Evolutionary conservation across 1,140 invertebrate genomes (phyloP).

Genomic region (Ceratosolen fusciceps): DNA sequence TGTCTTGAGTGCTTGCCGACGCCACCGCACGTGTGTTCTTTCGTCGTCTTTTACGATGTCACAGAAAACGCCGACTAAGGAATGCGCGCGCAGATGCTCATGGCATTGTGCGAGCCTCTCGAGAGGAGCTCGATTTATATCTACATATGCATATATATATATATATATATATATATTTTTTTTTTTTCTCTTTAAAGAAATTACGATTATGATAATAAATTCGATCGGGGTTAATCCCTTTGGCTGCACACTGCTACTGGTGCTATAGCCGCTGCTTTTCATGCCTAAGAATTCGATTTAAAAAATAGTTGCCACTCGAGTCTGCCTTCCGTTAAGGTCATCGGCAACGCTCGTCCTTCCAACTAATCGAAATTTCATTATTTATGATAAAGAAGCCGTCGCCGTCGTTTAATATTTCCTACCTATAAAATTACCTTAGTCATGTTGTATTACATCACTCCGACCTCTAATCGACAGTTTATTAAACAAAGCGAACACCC

Average conservation of each 20-base stretch:
- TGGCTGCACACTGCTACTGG: neutral
- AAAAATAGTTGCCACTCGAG: neutral
- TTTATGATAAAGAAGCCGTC: too few relatives aligned
- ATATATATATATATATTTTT: too few relatives aligned
- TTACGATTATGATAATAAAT: neutral
- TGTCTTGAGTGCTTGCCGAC: slow-evolving; percentile 9
- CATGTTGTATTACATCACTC: too few relatives aligned
- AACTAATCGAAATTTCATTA: neutral
- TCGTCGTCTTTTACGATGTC: slow-evolving; percentile 36
- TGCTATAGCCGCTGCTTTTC: neutral
- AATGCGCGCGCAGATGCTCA: slow-evolving; percentile 17
- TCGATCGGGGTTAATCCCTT: neutral
- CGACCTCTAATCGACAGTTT: too few relatives aligned
- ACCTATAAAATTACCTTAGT: too few relatives aligned
- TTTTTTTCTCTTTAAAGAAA: neutral
- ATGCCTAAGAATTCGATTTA: neutral
- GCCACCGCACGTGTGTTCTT: slow-evolving; percentile 16
- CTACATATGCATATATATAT: too few relatives aligned
- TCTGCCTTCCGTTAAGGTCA: neutral
- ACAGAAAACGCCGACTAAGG: neutral
- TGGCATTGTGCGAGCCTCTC: neutral
- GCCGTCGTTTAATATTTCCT: too few relatives aligned
- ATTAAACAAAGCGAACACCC: too few relatives aligned
- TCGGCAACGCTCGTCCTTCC: neutral
- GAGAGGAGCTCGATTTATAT: too few relatives aligned